Conservation (phyloP, 2,113 vertebrate genomes). For the Amphiprion percula region DNA sequence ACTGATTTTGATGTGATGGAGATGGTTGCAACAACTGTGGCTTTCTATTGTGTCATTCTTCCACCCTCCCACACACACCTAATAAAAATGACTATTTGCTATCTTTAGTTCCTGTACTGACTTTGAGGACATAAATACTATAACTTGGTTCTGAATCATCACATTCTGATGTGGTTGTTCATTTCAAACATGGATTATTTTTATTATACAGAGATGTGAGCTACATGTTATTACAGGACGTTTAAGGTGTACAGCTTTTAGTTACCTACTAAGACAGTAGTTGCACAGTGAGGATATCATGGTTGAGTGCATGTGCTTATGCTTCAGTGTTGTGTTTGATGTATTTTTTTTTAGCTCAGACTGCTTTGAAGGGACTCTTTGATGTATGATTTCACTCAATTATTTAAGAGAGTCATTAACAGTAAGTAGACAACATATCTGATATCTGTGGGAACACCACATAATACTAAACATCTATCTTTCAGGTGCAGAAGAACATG, state of each 20-base stretch:
- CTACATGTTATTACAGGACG: neutral
- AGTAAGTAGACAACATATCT: neutral
- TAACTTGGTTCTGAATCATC: neutral
- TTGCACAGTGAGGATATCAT: neutral
- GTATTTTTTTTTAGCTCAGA: neutral
- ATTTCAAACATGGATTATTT: neutral
- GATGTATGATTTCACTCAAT: neutral
- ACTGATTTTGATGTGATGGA: neutral
- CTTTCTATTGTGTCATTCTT: neutral
- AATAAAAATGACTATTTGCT: neutral
- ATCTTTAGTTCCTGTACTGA: neutral
- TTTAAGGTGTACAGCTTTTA: constrained; percentile 27
- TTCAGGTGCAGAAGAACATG: neutral
- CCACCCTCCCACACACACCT: neutral
- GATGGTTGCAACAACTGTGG: neutral
- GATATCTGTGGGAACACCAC: neutral
- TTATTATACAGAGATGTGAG: neutral
- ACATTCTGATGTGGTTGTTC: neutral
- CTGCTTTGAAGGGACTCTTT: neutral
- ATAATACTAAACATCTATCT: neutral
- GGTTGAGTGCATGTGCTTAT: constrained; percentile 13
- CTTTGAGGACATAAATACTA: neutral
- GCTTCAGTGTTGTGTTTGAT: constrained; percentile 3
- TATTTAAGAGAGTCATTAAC: neutral
- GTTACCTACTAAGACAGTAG: neutral